Evolutionary conservation across 30 jellyfish, hydroid and myxozoan genomes (phyloP).

Genomic region (Aurelia aurita): DNA sequence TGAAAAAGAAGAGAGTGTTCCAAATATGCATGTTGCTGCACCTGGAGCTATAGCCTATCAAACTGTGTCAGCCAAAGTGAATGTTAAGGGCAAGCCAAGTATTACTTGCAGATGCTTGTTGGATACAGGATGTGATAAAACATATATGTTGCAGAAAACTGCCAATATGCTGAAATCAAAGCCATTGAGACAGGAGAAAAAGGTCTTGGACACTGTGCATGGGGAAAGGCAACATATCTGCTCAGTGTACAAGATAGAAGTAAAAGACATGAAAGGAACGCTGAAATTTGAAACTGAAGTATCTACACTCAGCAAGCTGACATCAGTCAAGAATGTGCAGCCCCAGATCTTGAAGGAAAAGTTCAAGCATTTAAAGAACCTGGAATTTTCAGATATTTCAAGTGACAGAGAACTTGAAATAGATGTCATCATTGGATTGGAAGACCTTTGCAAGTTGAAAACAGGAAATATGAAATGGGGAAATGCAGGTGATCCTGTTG

Average conservation of each 20-base stretch:
- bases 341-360: not conserved
- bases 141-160: slow-evolving; percentile 27
- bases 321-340: too few relatives aligned
- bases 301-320: too few relatives aligned
- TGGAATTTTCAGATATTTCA: too few relatives aligned
- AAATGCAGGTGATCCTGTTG: slow-evolving; percentile 33
- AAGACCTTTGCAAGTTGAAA: not conserved
- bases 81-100: not conserved
- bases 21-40: slow-evolving; percentile 38
- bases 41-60: slow-evolving; percentile 34
- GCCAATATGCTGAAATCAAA: slow-evolving; percentile 32
- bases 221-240: slow-evolving; percentile 19
- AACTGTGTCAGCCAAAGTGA: slow-evolving; percentile 35
- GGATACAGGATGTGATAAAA: slow-evolving; percentile 49
- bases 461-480: slow-evolving; percentile 19
- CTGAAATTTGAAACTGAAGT: too few relatives aligned
- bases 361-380: slow-evolving; percentile 16
- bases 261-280: slow-evolving; percentile 14
- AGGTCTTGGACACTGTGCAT: slow-evolving; percentile 23
- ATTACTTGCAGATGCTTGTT: slow-evolving; percentile 20
- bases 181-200: slow-evolving; percentile 28
- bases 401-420: too few relatives aligned
- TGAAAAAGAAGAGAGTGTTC: slow-evolving; percentile 35
- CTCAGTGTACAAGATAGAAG: slow-evolving; percentile 6
- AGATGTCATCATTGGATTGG: not conserved